Evolutionary conservation across 1,140 invertebrate genomes (phyloP), one percentile per base, ranked within the genome.

Genomic region (Globodera ellingtonae): DNA sequence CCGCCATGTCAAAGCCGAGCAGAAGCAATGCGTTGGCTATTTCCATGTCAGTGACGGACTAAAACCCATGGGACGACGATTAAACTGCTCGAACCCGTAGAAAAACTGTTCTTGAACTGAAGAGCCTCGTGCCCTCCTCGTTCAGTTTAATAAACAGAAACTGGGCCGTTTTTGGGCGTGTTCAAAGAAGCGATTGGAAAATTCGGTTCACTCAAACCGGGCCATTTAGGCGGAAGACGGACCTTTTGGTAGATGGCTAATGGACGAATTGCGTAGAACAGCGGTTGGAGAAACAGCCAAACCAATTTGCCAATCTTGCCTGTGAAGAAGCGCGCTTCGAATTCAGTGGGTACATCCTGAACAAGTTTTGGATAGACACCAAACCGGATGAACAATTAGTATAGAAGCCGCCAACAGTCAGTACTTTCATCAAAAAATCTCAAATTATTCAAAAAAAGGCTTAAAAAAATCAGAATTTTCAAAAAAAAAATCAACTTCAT

Each of bases 231-330:
- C 13, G 44, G 44, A 65, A 65, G 46, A 47, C 24, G 5, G 74
- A 82, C 86, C 89, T 98, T 97, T 4, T 97, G 97, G 88, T 96
- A 93, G 0, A 94, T 93, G 47, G 98, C 91, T 35, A 99, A 90
- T 5, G 98, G 97, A 50, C 98, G 92, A 71, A 99, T 92, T 6
- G 94, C 92, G 90, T 99, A 99, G 91, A 99, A 99, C 84, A 98
- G 93, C 9, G 97, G 97, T 89, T 99, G 97, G 18, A 99, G 89
- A 52, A 94, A 86, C 47, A 99, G 91, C 96, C 97, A 99, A 52
- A 94, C 88, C 52, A 98, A 92, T 91, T 99, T 99, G 8, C 95
- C 95, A 85, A 95, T 92, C 0, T 95, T 95, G n/a, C 93, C 96
- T 84, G 93, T 94, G 90, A 99, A 99, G 21, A 99, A 89, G 89